phyloP scores from a whole-genome alignment of 2,888 invertebrate species.

The Hirtodrosophila duncani region DNA sequence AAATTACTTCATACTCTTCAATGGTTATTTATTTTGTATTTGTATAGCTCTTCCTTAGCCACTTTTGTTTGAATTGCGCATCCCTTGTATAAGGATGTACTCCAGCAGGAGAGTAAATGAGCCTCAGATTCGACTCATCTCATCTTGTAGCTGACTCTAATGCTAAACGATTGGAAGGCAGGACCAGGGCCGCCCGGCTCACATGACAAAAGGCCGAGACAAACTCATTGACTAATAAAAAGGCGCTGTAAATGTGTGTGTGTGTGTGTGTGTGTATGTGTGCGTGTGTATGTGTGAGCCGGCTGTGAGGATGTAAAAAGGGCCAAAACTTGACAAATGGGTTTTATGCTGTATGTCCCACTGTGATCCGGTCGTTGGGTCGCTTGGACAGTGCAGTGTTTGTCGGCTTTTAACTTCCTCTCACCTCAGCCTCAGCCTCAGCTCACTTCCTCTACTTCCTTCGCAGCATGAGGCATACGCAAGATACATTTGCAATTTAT shows the following conservation, averaged over 20 bases:
- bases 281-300: slow-evolving; percentile 19
- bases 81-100: too few relatives aligned
- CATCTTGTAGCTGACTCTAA: too few relatives aligned
- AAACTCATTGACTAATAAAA: slow-evolving; percentile 60
- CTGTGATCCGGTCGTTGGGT: slow-evolving; percentile 40
- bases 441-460: slow-evolving; percentile 65
- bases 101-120: too few relatives aligned
- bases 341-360: slow-evolving; percentile 43
- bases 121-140: too few relatives aligned
- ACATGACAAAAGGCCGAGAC: slow-evolving; percentile 14
- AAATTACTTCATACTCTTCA: slow-evolving; percentile 56
- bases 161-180: too few relatives aligned
- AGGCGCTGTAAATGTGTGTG: slow-evolving; percentile 4
- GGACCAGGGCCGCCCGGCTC: too few relatives aligned
- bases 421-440: too few relatives aligned
- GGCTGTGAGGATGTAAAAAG: slow-evolving; percentile 44
- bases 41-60: not conserved
- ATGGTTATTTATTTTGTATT: not conserved
- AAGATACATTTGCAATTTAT: slow-evolving; percentile 68
- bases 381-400: not conserved
- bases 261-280: slow-evolving; percentile 6
- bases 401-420: slow-evolving; percentile 20
- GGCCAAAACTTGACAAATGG: slow-evolving; percentile 62
- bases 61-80: slow-evolving; percentile 6
- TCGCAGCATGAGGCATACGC: slow-evolving; percentile 45